These are phyloP conservation scores for Bubalus kerabau DNA, from an alignment of 2,113 vertebrate species.

Conservation along the genomic window DNA sequence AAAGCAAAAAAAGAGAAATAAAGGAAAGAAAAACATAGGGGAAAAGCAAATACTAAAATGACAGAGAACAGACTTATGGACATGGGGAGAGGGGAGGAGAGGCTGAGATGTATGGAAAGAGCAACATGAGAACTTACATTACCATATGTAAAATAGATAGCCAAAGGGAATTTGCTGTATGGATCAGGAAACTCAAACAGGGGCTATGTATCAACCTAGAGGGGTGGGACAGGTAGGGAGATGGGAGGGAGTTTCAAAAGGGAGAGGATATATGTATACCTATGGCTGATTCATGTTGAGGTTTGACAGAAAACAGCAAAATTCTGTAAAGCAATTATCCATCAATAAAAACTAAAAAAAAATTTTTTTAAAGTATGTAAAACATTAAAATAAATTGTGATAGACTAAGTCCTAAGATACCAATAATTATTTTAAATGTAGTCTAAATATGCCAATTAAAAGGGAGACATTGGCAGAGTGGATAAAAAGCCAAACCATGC, in stretches of 20 bases:
- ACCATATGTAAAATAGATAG: neutral
- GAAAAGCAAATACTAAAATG: neutral
- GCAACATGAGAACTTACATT: neutral
- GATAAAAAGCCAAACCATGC: neutral
- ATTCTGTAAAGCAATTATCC: neutral
- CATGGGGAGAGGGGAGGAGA: neutral
- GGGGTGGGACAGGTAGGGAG: neutral
- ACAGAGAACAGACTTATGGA: neutral
- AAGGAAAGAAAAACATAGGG: neutral
- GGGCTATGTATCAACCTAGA: neutral
- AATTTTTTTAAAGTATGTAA: neutral
- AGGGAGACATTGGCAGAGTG: neutral
- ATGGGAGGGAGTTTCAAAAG: neutral
- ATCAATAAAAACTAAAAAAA: neutral
- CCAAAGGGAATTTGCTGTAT: neutral
- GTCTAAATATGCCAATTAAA: constrained; percentile 29
- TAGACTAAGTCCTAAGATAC: neutral
- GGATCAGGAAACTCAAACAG: neutral
- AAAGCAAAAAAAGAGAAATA: neutral
- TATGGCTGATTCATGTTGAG: neutral
- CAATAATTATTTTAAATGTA: neutral
- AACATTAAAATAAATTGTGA: neutral
- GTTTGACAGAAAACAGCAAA: neutral
- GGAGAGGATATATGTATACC: neutral
- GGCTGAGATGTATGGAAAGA: neutral